Conservation (phyloP, 2,113 vertebrate genomes). For the Butorides virescens region DNA sequence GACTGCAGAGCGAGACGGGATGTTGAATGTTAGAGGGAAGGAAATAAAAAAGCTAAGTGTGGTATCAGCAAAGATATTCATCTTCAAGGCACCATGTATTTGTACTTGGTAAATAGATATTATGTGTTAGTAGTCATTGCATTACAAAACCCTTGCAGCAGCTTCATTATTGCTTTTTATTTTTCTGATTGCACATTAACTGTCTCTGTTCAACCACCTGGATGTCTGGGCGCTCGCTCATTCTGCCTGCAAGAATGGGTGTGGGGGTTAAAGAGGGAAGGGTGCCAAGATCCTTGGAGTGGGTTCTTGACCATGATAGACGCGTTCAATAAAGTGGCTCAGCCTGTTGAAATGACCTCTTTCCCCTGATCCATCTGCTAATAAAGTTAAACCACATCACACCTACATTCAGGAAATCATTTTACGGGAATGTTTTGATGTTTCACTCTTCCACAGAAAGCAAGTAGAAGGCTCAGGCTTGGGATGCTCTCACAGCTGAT, state of each 20-base stretch:
- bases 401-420: not conserved
- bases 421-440: not conserved
- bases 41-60: not conserved
- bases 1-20: not conserved
- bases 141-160: conserved; percentile 43
- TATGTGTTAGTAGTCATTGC: not conserved
- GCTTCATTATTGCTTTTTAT: conserved; percentile 46
- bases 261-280: conserved; percentile 12
- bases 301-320: conserved; percentile 13
- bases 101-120: not conserved
- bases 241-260: conserved; percentile 20
- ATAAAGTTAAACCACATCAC: conserved; percentile 8
- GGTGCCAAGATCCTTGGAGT: not conserved
- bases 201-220: conserved; percentile 29
- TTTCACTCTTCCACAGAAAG: not conserved
- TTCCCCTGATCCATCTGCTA: not conserved
- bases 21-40: not conserved
- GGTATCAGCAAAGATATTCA: conserved; percentile 32
- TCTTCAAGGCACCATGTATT: not conserved
- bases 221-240: conserved; percentile 8
- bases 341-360: not conserved
- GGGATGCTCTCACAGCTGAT: not conserved
- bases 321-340: not conserved
- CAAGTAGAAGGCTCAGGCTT: rapidly evolving
- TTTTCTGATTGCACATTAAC: conserved; percentile 41